These are phyloP conservation scores for Zeugodacus cucurbitae DNA, from an alignment of 1,140 invertebrate genomes.

Conservation along the genomic window DNA sequence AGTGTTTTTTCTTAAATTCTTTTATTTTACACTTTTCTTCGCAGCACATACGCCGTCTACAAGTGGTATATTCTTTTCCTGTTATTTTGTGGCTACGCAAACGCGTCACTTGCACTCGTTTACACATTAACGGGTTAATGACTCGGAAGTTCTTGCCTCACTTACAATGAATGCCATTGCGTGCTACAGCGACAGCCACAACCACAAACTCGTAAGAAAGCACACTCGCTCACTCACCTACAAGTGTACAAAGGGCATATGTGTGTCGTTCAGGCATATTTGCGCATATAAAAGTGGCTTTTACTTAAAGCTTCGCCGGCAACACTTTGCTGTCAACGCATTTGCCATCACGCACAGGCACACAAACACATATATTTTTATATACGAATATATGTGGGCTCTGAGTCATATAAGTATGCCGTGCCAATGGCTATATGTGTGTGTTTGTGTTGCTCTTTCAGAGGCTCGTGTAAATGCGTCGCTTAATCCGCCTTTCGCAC, in stretches of 20 bases:
- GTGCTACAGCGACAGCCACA: not conserved
- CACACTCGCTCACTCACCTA: not conserved
- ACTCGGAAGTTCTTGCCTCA: conserved; percentile 23
- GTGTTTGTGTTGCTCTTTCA: not conserved
- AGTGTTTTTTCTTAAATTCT: not conserved
- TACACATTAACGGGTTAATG: conserved; percentile 38
- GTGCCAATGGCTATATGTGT: not conserved
- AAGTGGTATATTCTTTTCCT: not conserved
- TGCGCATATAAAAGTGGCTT: not conserved
- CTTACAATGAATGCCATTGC: conserved; percentile 3
- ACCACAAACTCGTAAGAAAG: not conserved
- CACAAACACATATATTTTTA: not conserved
- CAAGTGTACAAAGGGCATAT: not conserved
- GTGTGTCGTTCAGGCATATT: not conserved
- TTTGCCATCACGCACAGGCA: not conserved
- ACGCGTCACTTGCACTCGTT: conserved; percentile 29
- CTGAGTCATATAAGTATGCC: not conserved
- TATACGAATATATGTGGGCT: not conserved
- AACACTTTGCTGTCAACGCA: not conserved
- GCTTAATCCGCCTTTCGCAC: conserved; percentile 14
- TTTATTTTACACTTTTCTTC: not conserved
- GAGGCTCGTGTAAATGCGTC: not conserved
- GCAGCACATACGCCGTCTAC: not conserved
- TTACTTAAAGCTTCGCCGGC: not conserved
- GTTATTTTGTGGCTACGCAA: not conserved